Base-by-base conservation (phyloP, 2,113 vertebrate genomes). In the Rana temporaria region DNA sequence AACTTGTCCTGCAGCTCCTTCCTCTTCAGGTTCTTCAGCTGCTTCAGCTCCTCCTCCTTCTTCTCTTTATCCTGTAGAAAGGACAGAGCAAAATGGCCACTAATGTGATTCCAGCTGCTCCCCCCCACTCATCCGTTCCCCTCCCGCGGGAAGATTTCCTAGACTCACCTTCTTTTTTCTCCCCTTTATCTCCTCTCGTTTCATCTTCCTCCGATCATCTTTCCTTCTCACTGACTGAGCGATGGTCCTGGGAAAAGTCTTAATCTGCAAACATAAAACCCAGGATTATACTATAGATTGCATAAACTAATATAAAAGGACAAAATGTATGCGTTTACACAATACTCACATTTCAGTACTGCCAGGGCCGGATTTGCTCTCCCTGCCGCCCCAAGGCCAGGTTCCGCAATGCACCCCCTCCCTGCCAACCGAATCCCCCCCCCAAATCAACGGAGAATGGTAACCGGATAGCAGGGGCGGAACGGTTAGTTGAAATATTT, bases 21-120 rank as follows among this genome's bases (percentile, higher is more conserved):
- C 17, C 95, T 88, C 90, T 97, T 97, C 85, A 98, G 86, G 86
- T 96, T 97, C 90, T 97, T 98, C 75, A 98, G 87, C 86, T 96
- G 96, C 87, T 97, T 97, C 85, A 98, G 89, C 84, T 97, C 95
- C 87, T 97, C 93, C 12, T 77, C 94, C 85, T 96, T 96, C 85
- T 91, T 94, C 3, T 92, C 93, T 70, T 94, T 96, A 78, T 96
- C 95, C 95, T 96, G 84, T 2, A 56, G 24, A 53, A 0, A 6
- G 4, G n/a, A 70, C 20, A 63, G 12, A 72, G 3, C 22, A 64
- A 65, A 15, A 53, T 69, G 63, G 26, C 24, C 17, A 6, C 26
- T 30, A 48, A 11, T 14, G 3, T 12, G 42, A 1, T 63, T 12
- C 14, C 19, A 52, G n/a, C 8, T 19, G 34, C 66, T 38, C 2